Conservation (phyloP, 2,113 vertebrate genomes). For the Pipa parva region DNA sequence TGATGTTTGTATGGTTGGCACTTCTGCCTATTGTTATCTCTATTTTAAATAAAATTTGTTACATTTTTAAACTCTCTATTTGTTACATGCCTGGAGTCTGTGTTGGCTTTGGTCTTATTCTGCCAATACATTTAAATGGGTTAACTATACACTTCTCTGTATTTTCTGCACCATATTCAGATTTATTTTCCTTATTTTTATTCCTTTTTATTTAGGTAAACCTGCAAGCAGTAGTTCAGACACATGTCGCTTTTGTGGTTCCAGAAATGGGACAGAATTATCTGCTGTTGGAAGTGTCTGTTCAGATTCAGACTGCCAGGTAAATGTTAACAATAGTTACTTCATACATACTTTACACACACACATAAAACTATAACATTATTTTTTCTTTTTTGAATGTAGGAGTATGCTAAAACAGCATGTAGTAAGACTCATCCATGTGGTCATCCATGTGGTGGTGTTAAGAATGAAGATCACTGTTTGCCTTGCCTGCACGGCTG, state of each 20-base stretch:
- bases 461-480: slow-evolving; percentile 89
- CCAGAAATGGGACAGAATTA: slow-evolving; percentile 88
- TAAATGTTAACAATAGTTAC: slow-evolving; percentile 46
- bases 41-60: too few relatives aligned
- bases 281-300: slow-evolving; percentile 96
- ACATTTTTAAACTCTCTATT: too few relatives aligned
- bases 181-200: background rate
- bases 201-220: slow-evolving; percentile 70
- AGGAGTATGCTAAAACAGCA: slow-evolving; percentile 95
- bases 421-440: slow-evolving; percentile 93
- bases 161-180: too few relatives aligned
- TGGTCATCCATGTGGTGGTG: slow-evolving; percentile 91
- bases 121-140: too few relatives aligned
- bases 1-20: too few relatives aligned
- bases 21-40: too few relatives aligned
- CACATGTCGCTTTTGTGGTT: slow-evolving; percentile 94
- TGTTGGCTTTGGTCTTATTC: too few relatives aligned
- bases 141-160: too few relatives aligned
- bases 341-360: background rate
- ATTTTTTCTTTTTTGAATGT: background rate
- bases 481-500: slow-evolving; percentile 93
- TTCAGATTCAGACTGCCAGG: slow-evolving; percentile 93
- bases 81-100: too few relatives aligned
- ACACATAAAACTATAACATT: too few relatives aligned
- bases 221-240: slow-evolving; percentile 93